Percentiles rank a stretch among this genome's conserved stretches.
phyloP scores from a whole-genome alignment of 1,140 invertebrate species.

The Drosophila elegans region DNA sequence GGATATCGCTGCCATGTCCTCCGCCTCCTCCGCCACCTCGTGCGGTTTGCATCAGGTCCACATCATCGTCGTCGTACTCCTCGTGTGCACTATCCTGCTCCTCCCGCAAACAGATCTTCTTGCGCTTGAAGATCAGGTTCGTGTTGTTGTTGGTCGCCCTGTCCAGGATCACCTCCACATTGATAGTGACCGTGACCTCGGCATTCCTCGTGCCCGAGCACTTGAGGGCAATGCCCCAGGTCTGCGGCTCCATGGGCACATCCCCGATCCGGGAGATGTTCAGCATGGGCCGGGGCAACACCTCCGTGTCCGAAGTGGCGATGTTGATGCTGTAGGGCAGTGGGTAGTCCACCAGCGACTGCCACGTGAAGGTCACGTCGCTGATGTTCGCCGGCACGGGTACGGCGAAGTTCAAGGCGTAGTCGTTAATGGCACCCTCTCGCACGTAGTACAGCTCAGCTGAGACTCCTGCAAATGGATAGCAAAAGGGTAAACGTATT shows the following conservation, averaged over 20 bases:
- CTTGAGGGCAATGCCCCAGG: slow-evolving; percentile 92
- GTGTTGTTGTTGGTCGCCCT: slow-evolving; percentile 89
- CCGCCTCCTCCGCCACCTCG: slow-evolving; percentile 3
- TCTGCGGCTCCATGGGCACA: slow-evolving; percentile 91
- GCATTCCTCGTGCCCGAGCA: slow-evolving; percentile 92
- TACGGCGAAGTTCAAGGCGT: slow-evolving; percentile 94
- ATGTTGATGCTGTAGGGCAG: slow-evolving; percentile 92
- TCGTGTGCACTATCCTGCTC: slow-evolving; percentile 72
- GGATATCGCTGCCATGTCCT: slow-evolving; percentile 55
- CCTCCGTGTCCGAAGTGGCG: slow-evolving; percentile 90
- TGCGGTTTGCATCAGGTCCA: slow-evolving; percentile 55
- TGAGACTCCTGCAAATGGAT: slow-evolving; percentile 89
- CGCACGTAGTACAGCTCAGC: slow-evolving; percentile 95
- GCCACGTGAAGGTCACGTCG: slow-evolving; percentile 95
- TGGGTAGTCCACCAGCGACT: slow-evolving; percentile 90
- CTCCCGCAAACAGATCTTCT: slow-evolving; percentile 90
- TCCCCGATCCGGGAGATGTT: slow-evolving; percentile 93
- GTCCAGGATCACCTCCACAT: slow-evolving; percentile 92
- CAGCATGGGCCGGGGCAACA: slow-evolving; percentile 90
- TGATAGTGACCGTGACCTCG: slow-evolving; percentile 94
- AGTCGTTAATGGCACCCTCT: slow-evolving; percentile 93
- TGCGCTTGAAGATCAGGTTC: slow-evolving; percentile 91
- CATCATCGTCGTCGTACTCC: slow-evolving; percentile 72
- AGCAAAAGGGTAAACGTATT: background rate
- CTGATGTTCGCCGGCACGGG: slow-evolving; percentile 92